Conservation (phyloP, 2,888 invertebrate species). For the Macropis europaea region DNA sequence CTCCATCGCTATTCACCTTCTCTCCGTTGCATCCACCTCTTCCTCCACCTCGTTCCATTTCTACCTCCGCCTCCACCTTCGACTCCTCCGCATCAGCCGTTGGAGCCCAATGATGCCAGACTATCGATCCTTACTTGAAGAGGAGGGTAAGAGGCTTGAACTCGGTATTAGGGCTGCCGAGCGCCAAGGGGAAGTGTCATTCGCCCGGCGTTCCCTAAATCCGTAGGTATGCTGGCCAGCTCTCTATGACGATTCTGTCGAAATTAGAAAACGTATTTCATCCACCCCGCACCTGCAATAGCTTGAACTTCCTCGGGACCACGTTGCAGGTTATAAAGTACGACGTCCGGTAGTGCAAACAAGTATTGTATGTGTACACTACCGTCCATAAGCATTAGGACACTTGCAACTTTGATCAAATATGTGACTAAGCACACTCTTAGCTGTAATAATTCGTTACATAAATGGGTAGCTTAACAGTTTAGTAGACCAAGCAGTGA, state of each 20-base stretch:
- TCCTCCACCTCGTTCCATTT: conserved; percentile 42
- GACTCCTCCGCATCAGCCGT: conserved; percentile 63
- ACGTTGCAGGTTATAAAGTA: neutral
- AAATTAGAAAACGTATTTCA: conserved; percentile 45
- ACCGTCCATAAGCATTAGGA: too few relatives aligned
- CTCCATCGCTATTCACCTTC: conserved; percentile 54
- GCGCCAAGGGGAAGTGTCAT: conserved; percentile 68
- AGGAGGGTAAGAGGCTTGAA: conserved; percentile 71
- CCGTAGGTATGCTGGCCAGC: conserved; percentile 45
- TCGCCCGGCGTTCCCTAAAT: conserved; percentile 62
- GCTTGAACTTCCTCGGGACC: neutral
- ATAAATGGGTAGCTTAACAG: too few relatives aligned
- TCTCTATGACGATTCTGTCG: conserved; percentile 46
- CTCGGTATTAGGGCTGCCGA: conserved; percentile 65
- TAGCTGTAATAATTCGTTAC: too few relatives aligned
- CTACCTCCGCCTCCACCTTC: conserved; percentile 52
- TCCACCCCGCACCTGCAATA: neutral
- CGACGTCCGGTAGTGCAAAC: neutral
- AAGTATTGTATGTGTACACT: too few relatives aligned
- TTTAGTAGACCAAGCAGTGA: too few relatives aligned
- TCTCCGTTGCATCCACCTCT: conserved; percentile 47
- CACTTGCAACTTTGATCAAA: too few relatives aligned
- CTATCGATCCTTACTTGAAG: conserved; percentile 73
- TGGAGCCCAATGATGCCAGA: conserved; percentile 73
- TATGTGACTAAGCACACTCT: too few relatives aligned